phyloP scores from a whole-genome alignment of 2,797 vertebrate species.

The Nannoperca australis region DNA sequence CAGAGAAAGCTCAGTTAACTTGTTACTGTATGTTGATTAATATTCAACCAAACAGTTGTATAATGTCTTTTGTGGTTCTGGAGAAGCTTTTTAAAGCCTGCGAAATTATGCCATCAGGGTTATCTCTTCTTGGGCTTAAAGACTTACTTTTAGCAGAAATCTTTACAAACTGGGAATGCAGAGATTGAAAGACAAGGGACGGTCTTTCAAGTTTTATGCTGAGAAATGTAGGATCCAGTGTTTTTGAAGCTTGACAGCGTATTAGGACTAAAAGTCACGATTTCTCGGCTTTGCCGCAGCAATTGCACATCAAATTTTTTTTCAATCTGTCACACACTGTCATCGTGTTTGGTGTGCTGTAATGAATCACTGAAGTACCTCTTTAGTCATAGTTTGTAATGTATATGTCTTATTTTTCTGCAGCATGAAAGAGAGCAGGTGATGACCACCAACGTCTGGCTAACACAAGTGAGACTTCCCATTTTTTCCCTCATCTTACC shows the following conservation, averaged over 20 bases:
- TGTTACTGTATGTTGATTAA: neutral
- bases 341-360: neutral
- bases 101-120: neutral
- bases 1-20: neutral
- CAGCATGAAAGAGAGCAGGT: conserved; percentile 98
- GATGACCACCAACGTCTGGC: conserved; percentile 99
- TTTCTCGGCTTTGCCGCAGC: neutral
- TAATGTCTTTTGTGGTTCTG: neutral
- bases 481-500: neutral
- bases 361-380: neutral
- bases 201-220: neutral
- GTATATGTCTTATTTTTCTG: conserved; percentile 47
- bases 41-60: conserved; percentile 1
- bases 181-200: conserved; percentile 2
- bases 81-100: neutral
- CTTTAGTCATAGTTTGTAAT: conserved; percentile 19
- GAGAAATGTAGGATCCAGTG: neutral
- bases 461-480: conserved; percentile 92
- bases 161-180: neutral
- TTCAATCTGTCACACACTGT: neutral
- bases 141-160: neutral
- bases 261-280: neutral
- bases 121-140: neutral
- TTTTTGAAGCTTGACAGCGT: neutral
- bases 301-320: neutral